Percentiles rank a stretch among this genome's conserved stretches.
These are phyloP conservation scores for Dicyrtoma fusca DNA, from an alignment of 2,888 invertebrate species.

Conservation along the genomic window DNA sequence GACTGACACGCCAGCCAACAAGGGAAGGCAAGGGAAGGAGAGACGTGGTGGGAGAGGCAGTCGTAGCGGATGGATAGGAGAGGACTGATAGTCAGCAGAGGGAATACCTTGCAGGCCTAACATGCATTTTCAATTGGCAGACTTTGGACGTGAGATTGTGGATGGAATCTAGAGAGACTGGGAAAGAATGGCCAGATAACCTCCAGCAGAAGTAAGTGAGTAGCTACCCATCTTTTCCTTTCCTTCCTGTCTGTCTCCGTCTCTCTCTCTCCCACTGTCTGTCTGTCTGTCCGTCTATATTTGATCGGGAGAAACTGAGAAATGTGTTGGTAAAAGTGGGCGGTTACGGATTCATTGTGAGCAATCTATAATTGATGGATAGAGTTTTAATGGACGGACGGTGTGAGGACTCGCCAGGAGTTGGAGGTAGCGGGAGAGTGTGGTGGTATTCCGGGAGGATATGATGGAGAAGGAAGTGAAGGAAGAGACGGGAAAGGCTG, in stretches of 20 bases:
- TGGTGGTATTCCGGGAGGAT: slow-evolving; percentile 17
- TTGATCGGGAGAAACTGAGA: slow-evolving; percentile 19
- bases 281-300: slow-evolving; percentile 1
- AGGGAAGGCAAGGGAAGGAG: too few species aligned
- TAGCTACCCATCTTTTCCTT: background rate
- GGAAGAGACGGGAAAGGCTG: slow-evolving; percentile 26
- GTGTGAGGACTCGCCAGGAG: too few species aligned
- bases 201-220: slow-evolving; percentile 13
- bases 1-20: too few species aligned
- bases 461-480: slow-evolving; percentile 19
- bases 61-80: background rate
- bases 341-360: background rate
- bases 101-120: slow-evolving; percentile 38
- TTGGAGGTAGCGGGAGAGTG: slow-evolving; percentile 3
- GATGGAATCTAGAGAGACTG: slow-evolving; percentile 10
- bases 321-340: background rate
- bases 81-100: background rate
- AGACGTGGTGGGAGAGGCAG: too few species aligned
- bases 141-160: slow-evolving; percentile 21
- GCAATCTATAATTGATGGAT: slow-evolving; percentile 38
- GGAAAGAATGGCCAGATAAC: slow-evolving; percentile 9
- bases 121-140: slow-evolving; percentile 43
- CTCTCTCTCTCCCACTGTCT: slow-evolving; percentile 4
- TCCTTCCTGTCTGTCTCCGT: background rate
- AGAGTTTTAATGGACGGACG: background rate